Evolutionary conservation across 2,888 invertebrate species (phyloP).

Genomic region (Cyclophora albipunctata): DNA sequence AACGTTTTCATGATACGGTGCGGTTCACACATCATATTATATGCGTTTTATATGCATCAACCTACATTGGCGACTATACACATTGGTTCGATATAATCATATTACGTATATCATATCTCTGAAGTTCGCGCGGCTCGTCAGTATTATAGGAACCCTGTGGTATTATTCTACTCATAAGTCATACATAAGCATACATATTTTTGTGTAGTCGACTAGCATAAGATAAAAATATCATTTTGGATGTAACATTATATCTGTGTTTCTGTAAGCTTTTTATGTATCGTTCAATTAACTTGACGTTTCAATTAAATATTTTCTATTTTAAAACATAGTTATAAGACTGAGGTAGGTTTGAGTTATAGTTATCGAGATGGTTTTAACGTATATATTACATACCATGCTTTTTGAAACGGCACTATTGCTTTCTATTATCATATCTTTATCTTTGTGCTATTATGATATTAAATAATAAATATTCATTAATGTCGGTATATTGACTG

Average conservation of each 20-base stretch:
- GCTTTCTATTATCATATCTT: conserved; percentile 27
- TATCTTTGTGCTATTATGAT: conserved; percentile 32
- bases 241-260: conserved; percentile 43
- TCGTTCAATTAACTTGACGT: conserved; percentile 26
- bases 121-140: conserved; percentile 55
- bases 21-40: conserved; percentile 6
- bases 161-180: conserved; percentile 38
- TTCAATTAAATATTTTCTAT: conserved; percentile 31
- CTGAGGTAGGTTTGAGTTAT: conserved; percentile 58
- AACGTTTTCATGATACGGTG: not conserved
- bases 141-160: conserved; percentile 67
- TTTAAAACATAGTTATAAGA: conserved; percentile 67
- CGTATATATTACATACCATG: conserved; percentile 23
- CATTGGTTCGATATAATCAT: not conserved
- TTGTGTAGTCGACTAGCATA: conserved; percentile 56
- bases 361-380: conserved; percentile 25
- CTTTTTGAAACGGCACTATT: conserved; percentile 53
- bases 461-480: conserved; percentile 28
- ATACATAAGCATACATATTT: conserved; percentile 47
- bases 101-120: conserved; percentile 60
- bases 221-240: conserved; percentile 35
- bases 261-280: conserved; percentile 29
- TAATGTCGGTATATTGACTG: conserved; percentile 38
- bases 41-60: no score
- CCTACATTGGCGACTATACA: no score